Evolutionary conservation across 2,888 invertebrate species (phyloP).

Genomic region (Phania funesta): DNA sequence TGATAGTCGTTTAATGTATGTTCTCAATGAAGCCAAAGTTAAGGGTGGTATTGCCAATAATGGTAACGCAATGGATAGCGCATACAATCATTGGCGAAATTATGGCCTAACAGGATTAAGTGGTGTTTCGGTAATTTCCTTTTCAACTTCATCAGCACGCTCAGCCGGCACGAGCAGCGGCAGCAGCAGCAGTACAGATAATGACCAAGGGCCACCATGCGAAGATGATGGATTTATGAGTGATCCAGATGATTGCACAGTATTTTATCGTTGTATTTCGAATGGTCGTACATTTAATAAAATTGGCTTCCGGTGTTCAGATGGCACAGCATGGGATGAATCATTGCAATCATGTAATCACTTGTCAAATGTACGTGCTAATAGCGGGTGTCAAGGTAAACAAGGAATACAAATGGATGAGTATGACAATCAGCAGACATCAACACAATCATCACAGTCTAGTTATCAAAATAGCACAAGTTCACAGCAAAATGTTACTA

Average conservation of each 20-base stretch:
- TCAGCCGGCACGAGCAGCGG: slow-evolving; percentile 69
- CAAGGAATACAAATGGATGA: slow-evolving; percentile 69
- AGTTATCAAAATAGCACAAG: slow-evolving; percentile 72
- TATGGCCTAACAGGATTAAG: slow-evolving; percentile 77
- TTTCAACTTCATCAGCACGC: slow-evolving; percentile 77
- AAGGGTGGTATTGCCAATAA: slow-evolving; percentile 67
- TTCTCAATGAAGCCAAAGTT: slow-evolving; percentile 42
- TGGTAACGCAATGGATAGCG: slow-evolving; percentile 66
- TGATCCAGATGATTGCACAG: slow-evolving; percentile 85
- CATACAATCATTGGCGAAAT: slow-evolving; percentile 73
- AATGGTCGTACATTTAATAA: slow-evolving; percentile 83
- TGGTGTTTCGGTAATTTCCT: slow-evolving; percentile 79
- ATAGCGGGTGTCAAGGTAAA: slow-evolving; percentile 79
- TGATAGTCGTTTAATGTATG: slow-evolving; percentile 65
- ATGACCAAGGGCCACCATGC: slow-evolving; percentile 80
- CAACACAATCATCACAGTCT: slow-evolving; percentile 73
- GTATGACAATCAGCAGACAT: slow-evolving; percentile 70
- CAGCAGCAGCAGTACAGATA: slow-evolving; percentile 58
- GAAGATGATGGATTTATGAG: slow-evolving; percentile 86
- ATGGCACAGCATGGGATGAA: slow-evolving; percentile 90
- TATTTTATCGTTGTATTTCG: slow-evolving; percentile 89
- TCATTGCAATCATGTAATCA: slow-evolving; percentile 86
- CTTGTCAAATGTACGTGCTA: slow-evolving; percentile 83
- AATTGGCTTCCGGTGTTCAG: slow-evolving; percentile 87
- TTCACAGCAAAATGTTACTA: slow-evolving; percentile 72